These are phyloP conservation scores for Peromyscus californicus DNA, from an alignment of 2,113 vertebrate species.

Conservation along the genomic window DNA sequence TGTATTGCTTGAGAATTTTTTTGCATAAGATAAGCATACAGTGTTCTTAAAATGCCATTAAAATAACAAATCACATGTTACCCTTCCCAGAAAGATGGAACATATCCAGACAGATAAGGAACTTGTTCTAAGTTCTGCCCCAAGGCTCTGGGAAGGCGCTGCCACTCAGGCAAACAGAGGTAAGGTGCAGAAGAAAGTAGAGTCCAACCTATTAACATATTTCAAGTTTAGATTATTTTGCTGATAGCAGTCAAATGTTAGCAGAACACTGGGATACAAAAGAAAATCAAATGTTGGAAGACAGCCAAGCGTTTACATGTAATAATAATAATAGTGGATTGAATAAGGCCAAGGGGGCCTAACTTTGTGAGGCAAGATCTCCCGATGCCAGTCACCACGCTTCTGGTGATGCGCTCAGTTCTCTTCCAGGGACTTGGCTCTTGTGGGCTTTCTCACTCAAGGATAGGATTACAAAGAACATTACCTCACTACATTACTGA, in stretches of 20 bases:
- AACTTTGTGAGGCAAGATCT: not conserved
- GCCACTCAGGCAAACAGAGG: not conserved
- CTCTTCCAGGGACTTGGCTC: not conserved
- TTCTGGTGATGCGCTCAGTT: not conserved
- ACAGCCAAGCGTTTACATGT: not conserved
- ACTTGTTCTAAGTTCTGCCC: not conserved
- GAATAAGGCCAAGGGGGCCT: not conserved
- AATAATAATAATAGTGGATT: not conserved
- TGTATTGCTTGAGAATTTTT: not conserved
- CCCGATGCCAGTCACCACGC: not conserved
- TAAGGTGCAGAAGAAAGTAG: not conserved
- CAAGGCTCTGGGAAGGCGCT: not conserved
- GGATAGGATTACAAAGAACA: not conserved
- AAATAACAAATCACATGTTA: slow-evolving; percentile 11
- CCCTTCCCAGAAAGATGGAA: not conserved
- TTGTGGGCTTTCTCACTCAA: not conserved
- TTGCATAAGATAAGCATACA: not conserved
- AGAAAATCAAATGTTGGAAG: not conserved
- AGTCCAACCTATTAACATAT: not conserved
- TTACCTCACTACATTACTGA: not conserved
- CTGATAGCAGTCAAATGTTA: not conserved
- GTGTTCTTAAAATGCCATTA: not conserved
- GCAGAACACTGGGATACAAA: not conserved
- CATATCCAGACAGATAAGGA: not conserved
- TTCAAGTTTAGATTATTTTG: not conserved